Conservation (phyloP, 1,140 invertebrate genomes). For the Zeugodacus cucurbitae region DNA sequence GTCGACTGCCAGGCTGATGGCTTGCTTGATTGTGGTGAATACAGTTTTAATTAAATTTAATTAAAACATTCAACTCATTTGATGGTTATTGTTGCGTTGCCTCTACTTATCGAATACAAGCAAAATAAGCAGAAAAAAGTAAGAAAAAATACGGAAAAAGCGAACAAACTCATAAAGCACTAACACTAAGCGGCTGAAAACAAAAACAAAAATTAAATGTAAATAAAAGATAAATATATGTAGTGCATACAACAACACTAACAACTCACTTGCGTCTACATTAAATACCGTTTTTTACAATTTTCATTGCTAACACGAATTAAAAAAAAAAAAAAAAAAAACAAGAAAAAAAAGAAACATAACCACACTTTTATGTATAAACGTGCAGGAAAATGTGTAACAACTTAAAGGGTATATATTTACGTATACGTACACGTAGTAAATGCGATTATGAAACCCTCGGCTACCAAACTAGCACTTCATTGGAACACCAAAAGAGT, state of each 20-base stretch:
- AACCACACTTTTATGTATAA: background rate
- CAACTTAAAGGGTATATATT: background rate
- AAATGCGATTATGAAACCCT: background rate
- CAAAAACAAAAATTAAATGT: background rate
- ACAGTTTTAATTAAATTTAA: conserved; percentile 37
- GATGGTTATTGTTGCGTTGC: background rate
- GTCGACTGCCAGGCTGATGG: background rate
- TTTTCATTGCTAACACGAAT: background rate
- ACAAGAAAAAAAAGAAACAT: background rate
- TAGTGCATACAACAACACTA: background rate
- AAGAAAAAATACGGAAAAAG: background rate
- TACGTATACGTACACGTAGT: background rate
- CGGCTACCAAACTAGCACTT: background rate
- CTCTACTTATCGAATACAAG: background rate
- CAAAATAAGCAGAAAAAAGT: background rate
- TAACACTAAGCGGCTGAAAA: background rate
- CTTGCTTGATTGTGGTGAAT: background rate
- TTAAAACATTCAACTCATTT: conserved; percentile 18
- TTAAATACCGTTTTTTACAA: conserved; percentile 6
- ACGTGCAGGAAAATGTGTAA: background rate
- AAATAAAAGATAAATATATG: background rate
- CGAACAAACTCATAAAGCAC: background rate
- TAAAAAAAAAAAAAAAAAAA: background rate
- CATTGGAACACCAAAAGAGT: background rate
- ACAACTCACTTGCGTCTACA: background rate